phyloP scores from a whole-genome alignment of 2,113 vertebrate species.

The Excalfactoria chinensis region DNA sequence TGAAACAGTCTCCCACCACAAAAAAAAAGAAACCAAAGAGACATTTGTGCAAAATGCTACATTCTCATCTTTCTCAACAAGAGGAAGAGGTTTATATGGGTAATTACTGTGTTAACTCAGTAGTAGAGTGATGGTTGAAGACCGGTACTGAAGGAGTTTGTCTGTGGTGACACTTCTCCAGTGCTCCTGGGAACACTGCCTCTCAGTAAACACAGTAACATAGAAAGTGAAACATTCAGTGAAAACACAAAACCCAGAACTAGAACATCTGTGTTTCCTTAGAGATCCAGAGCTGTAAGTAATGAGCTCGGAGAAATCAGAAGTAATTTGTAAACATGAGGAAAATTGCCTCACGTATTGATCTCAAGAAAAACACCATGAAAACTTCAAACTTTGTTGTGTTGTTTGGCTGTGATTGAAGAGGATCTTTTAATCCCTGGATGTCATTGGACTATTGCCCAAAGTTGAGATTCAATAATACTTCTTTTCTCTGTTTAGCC shows the following conservation, averaged over 20 bases:
- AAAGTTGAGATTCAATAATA: background rate
- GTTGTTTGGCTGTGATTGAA: background rate
- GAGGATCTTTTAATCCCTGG: background rate
- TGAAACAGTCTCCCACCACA: slow-evolving; percentile 16
- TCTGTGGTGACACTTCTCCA: background rate
- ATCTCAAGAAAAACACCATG: background rate
- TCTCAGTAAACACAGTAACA: background rate
- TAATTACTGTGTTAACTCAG: background rate
- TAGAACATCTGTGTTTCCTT: background rate
- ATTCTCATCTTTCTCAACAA: slow-evolving; percentile 9
- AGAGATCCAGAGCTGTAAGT: background rate
- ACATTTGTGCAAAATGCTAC: background rate
- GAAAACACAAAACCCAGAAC: background rate
- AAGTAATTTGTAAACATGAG: background rate
- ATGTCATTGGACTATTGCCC: background rate
- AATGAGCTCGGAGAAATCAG: background rate
- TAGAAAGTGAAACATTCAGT: background rate
- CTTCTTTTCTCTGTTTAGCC: background rate
- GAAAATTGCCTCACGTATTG: background rate
- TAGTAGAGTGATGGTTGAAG: background rate
- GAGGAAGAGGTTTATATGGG: background rate
- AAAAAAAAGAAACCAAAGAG: background rate
- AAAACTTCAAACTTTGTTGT: background rate
- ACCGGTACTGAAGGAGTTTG: background rate
- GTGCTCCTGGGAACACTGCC: background rate